Base-by-base conservation (phyloP, 2,797 vertebrate species). In the Artibeus lituratus region DNA sequence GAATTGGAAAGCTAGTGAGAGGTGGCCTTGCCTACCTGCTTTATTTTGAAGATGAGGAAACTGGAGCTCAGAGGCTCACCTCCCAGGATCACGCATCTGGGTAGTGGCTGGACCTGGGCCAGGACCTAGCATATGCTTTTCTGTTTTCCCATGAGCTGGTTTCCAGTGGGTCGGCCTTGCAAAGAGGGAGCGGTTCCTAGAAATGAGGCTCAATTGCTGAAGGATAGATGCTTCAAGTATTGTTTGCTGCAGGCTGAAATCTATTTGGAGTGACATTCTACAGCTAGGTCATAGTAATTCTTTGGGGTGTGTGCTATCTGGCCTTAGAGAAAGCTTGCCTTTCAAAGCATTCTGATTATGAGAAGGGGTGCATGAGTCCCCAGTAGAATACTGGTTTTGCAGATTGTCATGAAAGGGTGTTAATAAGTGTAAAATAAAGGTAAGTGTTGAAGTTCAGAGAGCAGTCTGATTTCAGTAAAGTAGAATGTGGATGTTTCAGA, bases 271-370 rank as follows among this genome's bases (percentile, higher is more conserved):
- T 95, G 86, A 89, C 47, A 35, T 69, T 72, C 32, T 78, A 78
- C 37, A 96, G 91, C 55, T 93, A 90, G 96, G 87, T 95, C 84
- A 81, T 69, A 24, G 82, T 90, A 70, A 55, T 77, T 96, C 81
- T 89, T 87, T 55, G 26, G 77, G 76, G 15, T 69, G 73, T 73
- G 42, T 81, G 37, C 18, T 65, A 2, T 53, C 15, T 73, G 29
- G 12, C 82, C 47, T 82, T 82, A 70, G 62, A 91, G 57, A 80
- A 57, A 69, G 57, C 78, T 51, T 70, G 39, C n/a, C 55, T 87
- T 96, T 90, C 55, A 70, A 72, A 89, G 15, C 53, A 44, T 62
- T 94, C 83, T 93, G 73, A 42, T 70, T 35, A 10, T 21, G 35
- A 55, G 44, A 42, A 74, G 59, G 24, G 32, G 53, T 21, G 0